phyloP scores from a whole-genome alignment of 2,888 invertebrate genomes.

The Drosophila sordidula region DNA sequence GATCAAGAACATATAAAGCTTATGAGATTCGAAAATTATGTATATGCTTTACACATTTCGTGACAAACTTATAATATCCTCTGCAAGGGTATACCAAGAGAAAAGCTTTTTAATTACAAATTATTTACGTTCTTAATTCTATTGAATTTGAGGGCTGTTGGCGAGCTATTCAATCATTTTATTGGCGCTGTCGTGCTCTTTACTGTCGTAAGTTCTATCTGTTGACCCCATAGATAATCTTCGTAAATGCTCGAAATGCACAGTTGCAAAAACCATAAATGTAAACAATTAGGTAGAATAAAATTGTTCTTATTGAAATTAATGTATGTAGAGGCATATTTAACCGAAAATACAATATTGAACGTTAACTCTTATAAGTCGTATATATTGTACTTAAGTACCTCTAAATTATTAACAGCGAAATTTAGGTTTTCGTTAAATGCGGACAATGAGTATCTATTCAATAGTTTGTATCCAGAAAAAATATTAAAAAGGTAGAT shows the following conservation, averaged over 20 bases:
- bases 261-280: slow-evolving; percentile 35
- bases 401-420: slow-evolving; percentile 18
- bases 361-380: slow-evolving; percentile 42
- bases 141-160: slow-evolving; percentile 84
- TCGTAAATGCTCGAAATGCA: slow-evolving; percentile 51
- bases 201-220: slow-evolving; percentile 84
- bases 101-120: slow-evolving; percentile 37
- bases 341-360: slow-evolving; percentile 25
- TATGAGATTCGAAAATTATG: too few relatives aligned
- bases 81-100: slow-evolving; percentile 3
- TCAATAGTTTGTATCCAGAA: slow-evolving; percentile 25
- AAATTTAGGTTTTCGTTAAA: slow-evolving; percentile 37
- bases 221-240: slow-evolving; percentile 55
- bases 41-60: not conserved
- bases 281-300: slow-evolving; percentile 56
- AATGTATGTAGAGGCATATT: slow-evolving; percentile 52
- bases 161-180: slow-evolving; percentile 84
- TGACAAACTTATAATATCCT: too few relatives aligned
- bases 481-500: slow-evolving; percentile 11
- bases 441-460: slow-evolving; percentile 27
- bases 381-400: slow-evolving; percentile 42
- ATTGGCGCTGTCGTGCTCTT: slow-evolving; percentile 85
- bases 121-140: slow-evolving; percentile 53
- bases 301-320: slow-evolving; percentile 37
- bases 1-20: too few relatives aligned